A percentile compares a stretch with the other conserved stretches of the same genome.
These are phyloP conservation scores for Callorhinus ursinus DNA, from an alignment of 2,113 vertebrate species.

Conservation along the genomic window DNA sequence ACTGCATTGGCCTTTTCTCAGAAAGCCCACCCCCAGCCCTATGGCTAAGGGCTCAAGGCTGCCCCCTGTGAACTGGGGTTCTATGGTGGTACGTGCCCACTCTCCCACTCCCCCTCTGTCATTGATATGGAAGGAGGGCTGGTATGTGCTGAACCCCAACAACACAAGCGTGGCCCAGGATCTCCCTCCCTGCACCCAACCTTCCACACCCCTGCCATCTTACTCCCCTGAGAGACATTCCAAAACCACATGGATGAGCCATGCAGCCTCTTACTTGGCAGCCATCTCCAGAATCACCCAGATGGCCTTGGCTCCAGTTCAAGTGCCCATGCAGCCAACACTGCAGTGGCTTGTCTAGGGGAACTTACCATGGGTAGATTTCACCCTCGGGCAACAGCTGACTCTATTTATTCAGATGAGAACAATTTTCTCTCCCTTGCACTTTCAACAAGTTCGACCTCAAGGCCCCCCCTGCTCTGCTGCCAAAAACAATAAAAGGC, in stretches of 20 bases:
- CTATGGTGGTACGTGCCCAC: not conserved
- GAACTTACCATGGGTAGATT: conserved; percentile 61
- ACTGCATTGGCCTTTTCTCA: not conserved
- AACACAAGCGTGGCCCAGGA: not conserved
- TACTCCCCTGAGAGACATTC: not conserved
- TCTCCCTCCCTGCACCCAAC: not conserved
- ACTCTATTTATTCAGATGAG: conserved; percentile 85
- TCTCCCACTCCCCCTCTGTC: not conserved
- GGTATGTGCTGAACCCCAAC: not conserved
- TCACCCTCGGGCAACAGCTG: conserved; percentile 70
- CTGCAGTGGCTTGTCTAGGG: not conserved
- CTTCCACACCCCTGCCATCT: not conserved
- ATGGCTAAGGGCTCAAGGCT: not conserved
- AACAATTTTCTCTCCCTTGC: conserved; percentile 82
- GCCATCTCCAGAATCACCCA: not conserved
- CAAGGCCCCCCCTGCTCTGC: conserved; percentile 4
- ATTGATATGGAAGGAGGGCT: not conserved
- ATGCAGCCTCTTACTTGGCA: not conserved
- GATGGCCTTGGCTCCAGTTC: not conserved
- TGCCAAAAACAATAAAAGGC: conserved; percentile 83
- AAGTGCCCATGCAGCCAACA: not conserved
- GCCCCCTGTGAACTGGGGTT: not conserved
- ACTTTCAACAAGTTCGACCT: conserved; percentile 79
- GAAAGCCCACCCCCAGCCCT: not conserved
- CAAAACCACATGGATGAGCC: not conserved